Base-by-base conservation (phyloP, 2,888 invertebrate species). In the Trichacis sp. region DNA sequence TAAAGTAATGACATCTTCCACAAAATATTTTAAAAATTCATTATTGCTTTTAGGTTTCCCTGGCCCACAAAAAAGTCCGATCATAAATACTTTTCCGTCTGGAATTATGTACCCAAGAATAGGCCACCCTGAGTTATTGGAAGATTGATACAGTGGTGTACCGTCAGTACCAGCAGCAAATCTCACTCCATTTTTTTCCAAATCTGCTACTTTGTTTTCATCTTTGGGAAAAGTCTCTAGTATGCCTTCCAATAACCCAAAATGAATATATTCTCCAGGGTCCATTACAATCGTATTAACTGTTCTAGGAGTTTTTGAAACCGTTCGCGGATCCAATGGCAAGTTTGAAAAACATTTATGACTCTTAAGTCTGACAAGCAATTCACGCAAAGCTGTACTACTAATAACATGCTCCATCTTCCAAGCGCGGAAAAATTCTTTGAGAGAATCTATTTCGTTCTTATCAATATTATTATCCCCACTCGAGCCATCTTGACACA, bases 31-130 rank as follows among this genome's bases (percentile, higher is more conserved):
- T 30, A 72, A 52, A 45, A 59, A 66, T 11, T 30, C 11, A 43
- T 0, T n/a, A 46, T 29, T 50, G 61, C 68, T 59, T 6, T 61
- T 40, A 12, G 71, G 67, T 40, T 73, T 72, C 2, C 67, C 67
- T 53, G 66, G 52, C 45, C 69, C 68, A 51, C 66, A 63, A 42
- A 69, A 74, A 9, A 68, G 56, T n/a, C 72, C 70, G 15, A 71
- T 29, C 9, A 72, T 56, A 64, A 69, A 66, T n/a, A 73, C 60
- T 55, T 55, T 36, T 38, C 63, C 55, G 51, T 52, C 33, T 48
- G 64, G 55, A 40, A 60, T 20, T 14, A 70, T 15, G 45, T 52
- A 64, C 54, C 64, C 63, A 33, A 70, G 42, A 49, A 74, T 73
- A 48, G 70, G 71, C 68, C 72, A 73, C 2, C 68, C 60, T 29